Evolutionary conservation across 2,888 invertebrate genomes (phyloP).

Genomic region (Dynastes grantii): DNA sequence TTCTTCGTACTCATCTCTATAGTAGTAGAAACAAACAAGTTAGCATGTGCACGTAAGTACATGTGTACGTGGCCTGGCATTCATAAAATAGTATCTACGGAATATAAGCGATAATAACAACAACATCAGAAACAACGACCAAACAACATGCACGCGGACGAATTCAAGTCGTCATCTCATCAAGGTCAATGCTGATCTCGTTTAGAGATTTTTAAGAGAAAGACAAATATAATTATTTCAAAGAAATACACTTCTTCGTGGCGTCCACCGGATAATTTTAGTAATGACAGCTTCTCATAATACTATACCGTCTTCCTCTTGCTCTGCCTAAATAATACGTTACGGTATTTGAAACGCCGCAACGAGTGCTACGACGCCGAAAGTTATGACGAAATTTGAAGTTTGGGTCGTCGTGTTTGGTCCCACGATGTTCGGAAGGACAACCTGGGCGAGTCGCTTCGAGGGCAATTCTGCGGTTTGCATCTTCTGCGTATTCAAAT

Average conservation of each 20-base stretch:
- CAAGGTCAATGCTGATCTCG: slow-evolving; percentile 53
- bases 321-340: slow-evolving; percentile 48
- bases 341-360: slow-evolving; percentile 40
- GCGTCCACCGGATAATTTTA: slow-evolving; percentile 53
- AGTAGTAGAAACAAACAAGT: slow-evolving; percentile 8
- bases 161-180: slow-evolving; percentile 34
- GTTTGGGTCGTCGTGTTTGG: slow-evolving; percentile 8
- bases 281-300: slow-evolving; percentile 53
- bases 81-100: slow-evolving; percentile 10
- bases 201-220: slow-evolving; percentile 51
- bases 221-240: slow-evolving; percentile 55
- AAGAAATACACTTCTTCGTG: slow-evolving; percentile 52
- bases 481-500: slow-evolving; percentile 38
- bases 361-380: background rate
- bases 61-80: background rate
- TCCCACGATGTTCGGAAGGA: too few relatives aligned
- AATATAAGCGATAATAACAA: slow-evolving; percentile 37
- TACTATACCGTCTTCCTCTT: slow-evolving; percentile 41
- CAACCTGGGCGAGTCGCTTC: background rate
- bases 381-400: slow-evolving; percentile 41
- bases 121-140: slow-evolving; percentile 35
- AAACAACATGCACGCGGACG: slow-evolving; percentile 19
- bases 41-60: background rate
- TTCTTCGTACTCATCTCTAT: background rate
- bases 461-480: slow-evolving; percentile 40